A percentile compares a stretch with the other conserved stretches of the same genome.
Evolutionary conservation across 2,113 vertebrate species (phyloP).

Genomic region (Apistogramma diplotaenia): DNA sequence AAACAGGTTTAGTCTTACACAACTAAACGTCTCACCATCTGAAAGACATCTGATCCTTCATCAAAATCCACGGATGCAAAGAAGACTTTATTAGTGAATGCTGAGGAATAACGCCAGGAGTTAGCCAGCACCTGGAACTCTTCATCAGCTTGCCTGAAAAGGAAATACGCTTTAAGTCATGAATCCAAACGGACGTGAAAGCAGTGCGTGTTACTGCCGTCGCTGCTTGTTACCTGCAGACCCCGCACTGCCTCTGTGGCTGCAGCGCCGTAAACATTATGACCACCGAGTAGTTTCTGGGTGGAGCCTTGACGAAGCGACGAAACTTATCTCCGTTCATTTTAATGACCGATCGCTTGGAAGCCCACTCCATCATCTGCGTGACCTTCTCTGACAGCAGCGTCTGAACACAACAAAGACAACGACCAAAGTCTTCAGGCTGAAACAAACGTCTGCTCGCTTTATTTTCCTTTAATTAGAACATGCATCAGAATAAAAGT

Average conservation of each 20-base stretch:
- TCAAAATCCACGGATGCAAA: conserved; percentile 97
- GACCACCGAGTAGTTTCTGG: conserved; percentile 93
- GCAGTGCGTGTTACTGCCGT: background rate
- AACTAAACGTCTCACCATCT: conserved; percentile 84
- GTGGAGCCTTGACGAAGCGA: conserved; percentile 91
- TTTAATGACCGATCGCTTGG: conserved; percentile 89
- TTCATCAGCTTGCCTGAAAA: conserved; percentile 91
- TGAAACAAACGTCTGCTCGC: background rate
- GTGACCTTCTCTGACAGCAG: conserved; percentile 92
- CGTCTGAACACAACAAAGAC: conserved; percentile 75
- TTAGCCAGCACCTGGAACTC: conserved; percentile 97
- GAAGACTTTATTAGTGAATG: conserved; percentile 95
- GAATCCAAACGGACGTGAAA: background rate
- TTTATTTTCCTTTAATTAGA: background rate
- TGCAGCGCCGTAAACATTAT: conserved; percentile 98
- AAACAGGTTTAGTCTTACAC: background rate
- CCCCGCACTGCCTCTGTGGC: conserved; percentile 91
- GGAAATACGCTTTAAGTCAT: background rate
- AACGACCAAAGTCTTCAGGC: background rate
- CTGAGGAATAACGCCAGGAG: conserved; percentile 95
- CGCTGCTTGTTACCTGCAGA: conserved; percentile 85
- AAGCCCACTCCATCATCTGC: conserved; percentile 95
- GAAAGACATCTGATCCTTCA: conserved; percentile 96
- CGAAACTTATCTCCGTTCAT: conserved; percentile 98
- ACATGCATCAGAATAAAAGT: background rate